These are phyloP conservation scores for Drosophila auraria DNA, from an alignment of 1,140 invertebrate genomes.

Conservation along the genomic window DNA sequence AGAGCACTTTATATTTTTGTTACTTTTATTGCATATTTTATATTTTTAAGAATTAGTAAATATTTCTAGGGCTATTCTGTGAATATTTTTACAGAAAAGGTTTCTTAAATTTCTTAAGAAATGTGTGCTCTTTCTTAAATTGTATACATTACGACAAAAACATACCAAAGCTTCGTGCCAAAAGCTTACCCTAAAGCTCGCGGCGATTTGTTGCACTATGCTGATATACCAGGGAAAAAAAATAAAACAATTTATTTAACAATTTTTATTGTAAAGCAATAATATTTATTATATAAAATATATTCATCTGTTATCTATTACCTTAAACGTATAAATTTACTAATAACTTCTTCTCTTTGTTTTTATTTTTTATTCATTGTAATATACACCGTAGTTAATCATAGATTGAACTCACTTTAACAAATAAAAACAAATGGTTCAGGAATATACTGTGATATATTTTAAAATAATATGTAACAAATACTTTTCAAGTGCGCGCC, in stretches of 20 bases:
- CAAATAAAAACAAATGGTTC: neutral
- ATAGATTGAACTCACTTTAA: no score
- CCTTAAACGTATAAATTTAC: no score
- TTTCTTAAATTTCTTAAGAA: neutral
- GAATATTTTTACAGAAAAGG: neutral
- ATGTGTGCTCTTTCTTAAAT: constrained; percentile 1
- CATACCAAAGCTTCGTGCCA: constrained; percentile 1
- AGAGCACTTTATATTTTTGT: neutral
- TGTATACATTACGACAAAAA: constrained; percentile 23
- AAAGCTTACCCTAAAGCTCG: constrained; percentile 1
- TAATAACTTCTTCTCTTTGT: no score
- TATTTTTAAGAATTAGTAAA: neutral
- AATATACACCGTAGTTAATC: no score
- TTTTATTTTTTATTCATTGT: no score
- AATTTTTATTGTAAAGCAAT: neutral
- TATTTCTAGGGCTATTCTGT: no score
- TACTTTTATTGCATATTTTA: neutral
- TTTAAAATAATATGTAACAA: neutral
- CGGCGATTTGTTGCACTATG: neutral
- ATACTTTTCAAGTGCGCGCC: neutral
- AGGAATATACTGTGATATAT: no score
- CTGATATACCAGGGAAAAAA: neutral
- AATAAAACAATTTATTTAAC: no score
- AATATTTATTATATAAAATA: neutral
- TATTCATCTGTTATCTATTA: neutral